Evolutionary conservation across 2,797 vertebrate genomes (phyloP).

Genomic region (Pelobates cultripes): DNA sequence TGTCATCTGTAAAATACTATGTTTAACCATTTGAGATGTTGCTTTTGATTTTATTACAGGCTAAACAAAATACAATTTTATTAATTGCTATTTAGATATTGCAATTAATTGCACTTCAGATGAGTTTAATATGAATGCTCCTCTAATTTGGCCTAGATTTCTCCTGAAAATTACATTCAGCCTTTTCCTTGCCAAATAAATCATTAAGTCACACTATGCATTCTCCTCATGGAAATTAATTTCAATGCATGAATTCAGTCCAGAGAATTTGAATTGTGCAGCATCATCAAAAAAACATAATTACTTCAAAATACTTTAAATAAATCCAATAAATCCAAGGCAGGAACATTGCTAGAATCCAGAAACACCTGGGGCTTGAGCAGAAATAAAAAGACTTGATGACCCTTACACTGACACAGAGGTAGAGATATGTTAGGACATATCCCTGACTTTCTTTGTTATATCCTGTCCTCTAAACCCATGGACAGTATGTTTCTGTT

Average conservation of each 20-base stretch:
- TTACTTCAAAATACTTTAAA: neutral
- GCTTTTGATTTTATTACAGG: too few relatives aligned
- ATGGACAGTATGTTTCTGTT: too few relatives aligned
- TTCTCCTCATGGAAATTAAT: constrained; percentile 31
- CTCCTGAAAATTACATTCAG: constrained; percentile 36
- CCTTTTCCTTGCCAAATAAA: constrained; percentile 26
- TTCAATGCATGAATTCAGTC: constrained; percentile 16
- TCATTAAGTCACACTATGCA: constrained; percentile 28
- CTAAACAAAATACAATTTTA: neutral
- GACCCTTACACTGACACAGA: too few relatives aligned
- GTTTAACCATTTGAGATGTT: too few relatives aligned
- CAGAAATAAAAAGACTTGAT: too few relatives aligned
- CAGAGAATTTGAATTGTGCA: constrained; percentile 29
- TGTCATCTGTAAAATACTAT: too few relatives aligned
- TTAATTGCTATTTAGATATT: constrained; percentile 8
- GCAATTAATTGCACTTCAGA: constrained; percentile 18
- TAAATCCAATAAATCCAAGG: too few relatives aligned
- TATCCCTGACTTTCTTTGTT: too few relatives aligned
- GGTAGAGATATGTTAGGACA: too few relatives aligned
- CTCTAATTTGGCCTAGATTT: constrained; percentile 40
- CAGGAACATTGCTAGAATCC: too few relatives aligned
- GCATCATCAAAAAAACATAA: constrained; percentile 1
- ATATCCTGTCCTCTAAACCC: too few relatives aligned
- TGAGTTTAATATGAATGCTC: constrained; percentile 6
- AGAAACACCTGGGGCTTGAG: too few relatives aligned